Evolutionary conservation across 2,113 vertebrate genomes (phyloP).

Genomic region (human (Homo sapiens)): DNA sequence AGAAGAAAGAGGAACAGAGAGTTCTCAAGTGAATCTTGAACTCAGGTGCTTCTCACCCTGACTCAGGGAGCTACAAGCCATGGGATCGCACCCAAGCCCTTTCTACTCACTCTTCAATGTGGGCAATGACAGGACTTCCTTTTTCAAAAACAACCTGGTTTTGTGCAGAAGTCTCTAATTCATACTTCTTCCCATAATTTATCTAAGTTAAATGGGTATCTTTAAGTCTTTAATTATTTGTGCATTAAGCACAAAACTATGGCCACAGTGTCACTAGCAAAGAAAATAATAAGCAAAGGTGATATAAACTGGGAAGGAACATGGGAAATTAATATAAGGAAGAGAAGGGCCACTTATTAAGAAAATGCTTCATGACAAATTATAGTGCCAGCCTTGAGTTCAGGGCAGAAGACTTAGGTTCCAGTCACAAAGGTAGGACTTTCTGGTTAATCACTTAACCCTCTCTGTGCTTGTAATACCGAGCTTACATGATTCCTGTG

Average conservation of each 20-base stretch:
- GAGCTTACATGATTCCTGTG: rapidly evolving
- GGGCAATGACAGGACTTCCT: background rate
- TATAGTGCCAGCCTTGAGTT: background rate
- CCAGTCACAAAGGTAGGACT: background rate
- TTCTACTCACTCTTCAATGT: rapidly evolving
- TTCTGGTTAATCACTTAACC: rapidly evolving
- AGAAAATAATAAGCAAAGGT: background rate
- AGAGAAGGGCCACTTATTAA: background rate
- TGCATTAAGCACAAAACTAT: background rate
- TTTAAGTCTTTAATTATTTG: background rate
- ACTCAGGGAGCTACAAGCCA: background rate
- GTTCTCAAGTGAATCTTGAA: background rate
- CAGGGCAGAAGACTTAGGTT: background rate
- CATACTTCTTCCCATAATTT: background rate
- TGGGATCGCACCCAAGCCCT: no score
- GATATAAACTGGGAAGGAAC: background rate
- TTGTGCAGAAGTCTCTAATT: background rate
- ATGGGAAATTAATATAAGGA: background rate
- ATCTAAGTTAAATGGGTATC: background rate
- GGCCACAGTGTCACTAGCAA: background rate
- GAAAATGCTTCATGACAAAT: background rate
- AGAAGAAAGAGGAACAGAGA: conserved; percentile 3
- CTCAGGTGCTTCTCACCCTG: background rate
- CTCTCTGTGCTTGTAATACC: background rate
- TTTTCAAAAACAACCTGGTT: background rate